Base-by-base conservation (phyloP, 2,797 vertebrate genomes). In the Parotocinclus haroldoi region DNA sequence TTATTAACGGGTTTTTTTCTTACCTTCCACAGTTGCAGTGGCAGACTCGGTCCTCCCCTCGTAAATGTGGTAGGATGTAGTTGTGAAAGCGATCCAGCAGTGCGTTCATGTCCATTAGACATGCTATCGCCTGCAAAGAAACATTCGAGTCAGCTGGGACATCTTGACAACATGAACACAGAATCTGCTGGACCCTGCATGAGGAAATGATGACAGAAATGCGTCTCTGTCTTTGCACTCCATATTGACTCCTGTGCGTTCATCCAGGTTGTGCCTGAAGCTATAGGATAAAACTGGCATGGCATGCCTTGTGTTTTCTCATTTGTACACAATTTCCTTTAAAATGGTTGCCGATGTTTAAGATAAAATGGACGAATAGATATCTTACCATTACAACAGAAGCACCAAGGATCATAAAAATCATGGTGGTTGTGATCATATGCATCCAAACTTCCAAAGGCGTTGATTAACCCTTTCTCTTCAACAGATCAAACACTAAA, bases 61-160 rank as follows among this genome's bases (percentile, higher is more conserved):
- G 83, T 83, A 99, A 90, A 90, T 98, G 96, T 86, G 96, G 96
- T 89, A 99, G 84, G 92, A 99, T 99, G 91, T 99, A 99, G 93
- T 99, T 99, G 95, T 99, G 96, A 91, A 99, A 99, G 85, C 96
- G 95, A 88, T 99, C 96, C 92, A 99, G 88, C 89, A 99, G 93
- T 80, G 96, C 96, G 87, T 99, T 99, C 96, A 98, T 99, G 93
- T 99, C 96, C 95, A 98, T 96, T 92, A 99, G 94, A 92, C 96
- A 98, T 92, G 96, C 96, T 89, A 99, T 96, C 89, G 96, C 96
- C 96, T 99, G 94, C 88, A 95, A 88, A 93, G 90, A 92, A 92
- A 87, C 87, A 86, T 75, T 79, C 79, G 80, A 83, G 82, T 89
- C 86, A 91, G 27, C 27, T 27, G 27, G 27, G 27, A 27, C 27